Conservation (phyloP, 2,113 vertebrate genomes). For the Cinclus cinclus region DNA sequence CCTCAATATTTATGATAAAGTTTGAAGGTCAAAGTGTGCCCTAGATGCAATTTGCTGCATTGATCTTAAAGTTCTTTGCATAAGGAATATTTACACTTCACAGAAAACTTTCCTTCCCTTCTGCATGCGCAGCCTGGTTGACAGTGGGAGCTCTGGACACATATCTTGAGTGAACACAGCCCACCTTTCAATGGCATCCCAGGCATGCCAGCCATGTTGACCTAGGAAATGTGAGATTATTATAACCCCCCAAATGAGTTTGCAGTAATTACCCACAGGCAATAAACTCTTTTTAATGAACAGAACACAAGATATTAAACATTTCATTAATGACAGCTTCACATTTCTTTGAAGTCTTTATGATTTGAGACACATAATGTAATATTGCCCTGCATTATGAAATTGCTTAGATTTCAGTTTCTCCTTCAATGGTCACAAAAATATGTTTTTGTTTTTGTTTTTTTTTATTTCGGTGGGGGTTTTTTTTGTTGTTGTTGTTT, state of each 20-base stretch:
- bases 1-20: not conserved
- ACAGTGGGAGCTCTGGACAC: not conserved
- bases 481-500: no score
- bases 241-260: not conserved
- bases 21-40: not conserved
- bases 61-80: not conserved
- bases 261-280: not conserved
- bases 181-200: not conserved
- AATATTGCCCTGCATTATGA: conserved; percentile 23
- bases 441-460: not conserved
- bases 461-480: no score
- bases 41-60: not conserved
- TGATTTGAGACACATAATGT: not conserved
- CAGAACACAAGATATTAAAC: not conserved
- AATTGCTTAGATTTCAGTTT: conserved; percentile 47
- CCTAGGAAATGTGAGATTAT: not conserved
- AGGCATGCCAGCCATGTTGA: not conserved
- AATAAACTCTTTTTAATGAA: not conserved
- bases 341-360: conserved; percentile 38
- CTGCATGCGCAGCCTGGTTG: not conserved
- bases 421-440: conserved; percentile 1
- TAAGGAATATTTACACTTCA: not conserved
- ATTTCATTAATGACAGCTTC: not conserved
- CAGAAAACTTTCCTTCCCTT: not conserved
- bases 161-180: not conserved